Evolutionary conservation across 2,113 vertebrate species (phyloP).

Genomic region (Seriola quinqueradiata): DNA sequence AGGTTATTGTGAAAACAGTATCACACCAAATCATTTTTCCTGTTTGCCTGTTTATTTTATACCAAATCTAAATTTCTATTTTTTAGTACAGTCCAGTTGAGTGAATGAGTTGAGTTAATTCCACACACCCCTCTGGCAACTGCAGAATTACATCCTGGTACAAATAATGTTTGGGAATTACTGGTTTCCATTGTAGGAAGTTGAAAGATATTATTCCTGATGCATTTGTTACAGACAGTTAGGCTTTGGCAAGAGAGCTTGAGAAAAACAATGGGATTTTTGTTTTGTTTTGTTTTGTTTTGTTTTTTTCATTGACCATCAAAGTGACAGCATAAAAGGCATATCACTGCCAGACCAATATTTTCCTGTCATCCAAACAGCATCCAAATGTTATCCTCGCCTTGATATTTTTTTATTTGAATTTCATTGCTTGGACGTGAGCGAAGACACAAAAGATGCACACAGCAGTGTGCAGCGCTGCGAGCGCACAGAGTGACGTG

Average conservation of each 20-base stretch:
- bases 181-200: not conserved
- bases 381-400: slow-evolving; percentile 48
- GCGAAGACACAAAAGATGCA: slow-evolving; percentile 13
- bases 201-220: slow-evolving; percentile 3
- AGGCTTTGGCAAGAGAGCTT: slow-evolving; percentile 14
- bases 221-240: slow-evolving; percentile 17
- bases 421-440: slow-evolving; percentile 46
- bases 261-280: slow-evolving; percentile 33
- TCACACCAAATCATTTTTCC: too few species aligned
- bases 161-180: not conserved
- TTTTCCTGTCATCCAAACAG: slow-evolving; percentile 62
- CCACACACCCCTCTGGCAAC: too few species aligned
- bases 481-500: slow-evolving; percentile 4
- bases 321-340: slow-evolving; percentile 69
- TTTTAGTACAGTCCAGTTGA: not conserved
- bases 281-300: not conserved
- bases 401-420: slow-evolving; percentile 49
- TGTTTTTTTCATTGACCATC: slow-evolving; percentile 47
- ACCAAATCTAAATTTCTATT: too few species aligned
- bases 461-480: not conserved
- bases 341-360: slow-evolving; percentile 59
- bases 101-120: not conserved
- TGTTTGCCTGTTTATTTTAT: too few species aligned
- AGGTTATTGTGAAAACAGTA: too few species aligned
- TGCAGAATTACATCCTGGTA: not conserved